Conservation (phyloP, 2,113 vertebrate species). For the Falco punctatus region DNA sequence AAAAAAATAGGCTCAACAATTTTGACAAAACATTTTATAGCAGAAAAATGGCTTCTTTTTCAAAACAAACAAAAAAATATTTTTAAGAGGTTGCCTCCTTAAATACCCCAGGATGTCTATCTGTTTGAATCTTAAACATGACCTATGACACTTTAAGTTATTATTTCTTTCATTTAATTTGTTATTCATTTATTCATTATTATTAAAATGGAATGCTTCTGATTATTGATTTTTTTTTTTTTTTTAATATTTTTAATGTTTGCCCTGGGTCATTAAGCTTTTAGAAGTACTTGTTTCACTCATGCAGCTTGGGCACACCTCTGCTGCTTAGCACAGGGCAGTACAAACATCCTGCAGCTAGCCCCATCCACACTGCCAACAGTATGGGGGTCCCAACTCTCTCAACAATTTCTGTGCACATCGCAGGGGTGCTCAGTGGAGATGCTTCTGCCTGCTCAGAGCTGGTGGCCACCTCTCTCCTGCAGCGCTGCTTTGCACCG, state of each 20-base stretch:
- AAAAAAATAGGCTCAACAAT: not conserved
- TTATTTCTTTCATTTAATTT: not conserved
- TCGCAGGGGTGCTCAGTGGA: not conserved
- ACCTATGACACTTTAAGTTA: not conserved
- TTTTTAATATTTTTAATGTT: not conserved
- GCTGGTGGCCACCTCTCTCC: not conserved
- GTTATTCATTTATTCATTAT: not conserved
- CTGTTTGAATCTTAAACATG: not conserved
- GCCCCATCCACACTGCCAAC: not conserved
- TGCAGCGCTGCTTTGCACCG: not conserved
- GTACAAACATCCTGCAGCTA: not conserved
- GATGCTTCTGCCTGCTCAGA: not conserved
- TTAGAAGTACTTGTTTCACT: not conserved
- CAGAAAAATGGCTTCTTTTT: not conserved
- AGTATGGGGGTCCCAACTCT: accelerated
- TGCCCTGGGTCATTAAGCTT: not conserved
- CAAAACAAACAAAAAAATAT: not conserved
- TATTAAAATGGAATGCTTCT: not conserved
- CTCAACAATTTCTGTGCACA: not conserved
- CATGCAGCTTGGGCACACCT: not conserved
- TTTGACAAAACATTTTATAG: not conserved
- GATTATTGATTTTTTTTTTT: too few species aligned
- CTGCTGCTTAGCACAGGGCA: not conserved
- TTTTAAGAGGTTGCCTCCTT: not conserved
- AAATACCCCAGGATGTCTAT: not conserved